Conservation (phyloP, 2,888 invertebrate genomes). For the Itoplectis maculator region DNA sequence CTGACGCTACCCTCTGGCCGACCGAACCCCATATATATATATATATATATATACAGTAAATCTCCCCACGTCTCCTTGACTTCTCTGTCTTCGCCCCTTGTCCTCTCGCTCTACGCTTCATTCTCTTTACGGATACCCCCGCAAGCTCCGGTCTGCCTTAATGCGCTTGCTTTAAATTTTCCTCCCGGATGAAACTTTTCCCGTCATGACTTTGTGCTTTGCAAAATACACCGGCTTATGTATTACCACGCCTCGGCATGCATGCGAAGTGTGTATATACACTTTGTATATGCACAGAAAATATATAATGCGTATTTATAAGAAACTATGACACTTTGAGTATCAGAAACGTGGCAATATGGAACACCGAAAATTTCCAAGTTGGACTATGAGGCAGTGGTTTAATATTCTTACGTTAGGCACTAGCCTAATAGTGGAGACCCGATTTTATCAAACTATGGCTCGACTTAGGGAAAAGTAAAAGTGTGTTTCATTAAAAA, state of each 20-base stretch:
- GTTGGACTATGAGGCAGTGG: too few relatives aligned
- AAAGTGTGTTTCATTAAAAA: too few relatives aligned
- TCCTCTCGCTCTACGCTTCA: background rate
- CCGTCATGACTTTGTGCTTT: conserved; percentile 36
- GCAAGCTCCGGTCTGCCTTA: background rate
- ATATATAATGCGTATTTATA: background rate
- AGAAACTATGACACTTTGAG: background rate
- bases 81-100: conserved; percentile 38
- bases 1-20: conserved; percentile 37
- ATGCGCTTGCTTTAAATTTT: conserved; percentile 40
- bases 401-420: too few relatives aligned
- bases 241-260: conserved; percentile 30
- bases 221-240: conserved; percentile 41
- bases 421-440: too few relatives aligned
- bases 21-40: conserved; percentile 4
- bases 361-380: background rate
- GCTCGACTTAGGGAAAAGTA: too few relatives aligned
- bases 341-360: background rate
- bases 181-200: conserved; percentile 46
- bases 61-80: conserved; percentile 19
- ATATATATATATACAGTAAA: conserved; percentile 10
- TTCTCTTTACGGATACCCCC: background rate
- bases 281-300: background rate
- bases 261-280: background rate
- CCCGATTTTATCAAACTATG: too few relatives aligned